These are phyloP conservation scores for Peromyscus nudipes DNA, from an alignment of 2,797 vertebrate species.

Conservation along the genomic window DNA sequence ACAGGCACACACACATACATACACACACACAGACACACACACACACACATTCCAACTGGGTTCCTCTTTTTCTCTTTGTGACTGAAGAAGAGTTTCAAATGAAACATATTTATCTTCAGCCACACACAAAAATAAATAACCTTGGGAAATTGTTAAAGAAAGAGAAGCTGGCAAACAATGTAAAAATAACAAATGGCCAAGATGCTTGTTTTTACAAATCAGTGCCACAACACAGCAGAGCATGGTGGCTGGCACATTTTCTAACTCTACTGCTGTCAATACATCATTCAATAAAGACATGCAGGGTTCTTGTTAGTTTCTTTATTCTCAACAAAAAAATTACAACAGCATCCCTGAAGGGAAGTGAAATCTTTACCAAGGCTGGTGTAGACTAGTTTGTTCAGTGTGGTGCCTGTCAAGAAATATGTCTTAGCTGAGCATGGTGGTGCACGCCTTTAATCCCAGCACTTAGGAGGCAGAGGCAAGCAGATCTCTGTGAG, in stretches of 20 bases:
- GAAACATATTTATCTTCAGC: conserved; percentile 67
- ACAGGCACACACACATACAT: neutral
- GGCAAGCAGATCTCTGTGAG: neutral
- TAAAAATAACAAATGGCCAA: conserved; percentile 73
- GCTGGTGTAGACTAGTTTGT: neutral
- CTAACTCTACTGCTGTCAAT: conserved; percentile 15
- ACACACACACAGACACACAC: neutral
- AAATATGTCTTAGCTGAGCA: neutral
- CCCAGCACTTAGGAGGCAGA: neutral
- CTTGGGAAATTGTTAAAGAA: conserved; percentile 58
- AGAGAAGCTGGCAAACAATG: conserved; percentile 59
- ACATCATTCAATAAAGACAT: conserved; percentile 48
- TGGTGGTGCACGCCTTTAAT: neutral
- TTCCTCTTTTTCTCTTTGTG: conserved; percentile 50
- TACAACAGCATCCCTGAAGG: neutral
- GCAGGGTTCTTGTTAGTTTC: neutral
- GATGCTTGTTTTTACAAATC: conserved; percentile 63
- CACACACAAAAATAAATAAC: conserved; percentile 72
- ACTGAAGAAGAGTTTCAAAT: conserved; percentile 62
- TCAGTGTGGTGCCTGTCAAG: neutral
- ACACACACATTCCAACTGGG: neutral
- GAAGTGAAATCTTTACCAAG: neutral
- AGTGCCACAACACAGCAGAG: conserved; percentile 52
- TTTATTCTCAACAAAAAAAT: conserved; percentile 39
- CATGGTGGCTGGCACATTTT: neutral